These are phyloP conservation scores for Turnix velox DNA, from an alignment of 2,113 vertebrate species.

Conservation along the genomic window DNA sequence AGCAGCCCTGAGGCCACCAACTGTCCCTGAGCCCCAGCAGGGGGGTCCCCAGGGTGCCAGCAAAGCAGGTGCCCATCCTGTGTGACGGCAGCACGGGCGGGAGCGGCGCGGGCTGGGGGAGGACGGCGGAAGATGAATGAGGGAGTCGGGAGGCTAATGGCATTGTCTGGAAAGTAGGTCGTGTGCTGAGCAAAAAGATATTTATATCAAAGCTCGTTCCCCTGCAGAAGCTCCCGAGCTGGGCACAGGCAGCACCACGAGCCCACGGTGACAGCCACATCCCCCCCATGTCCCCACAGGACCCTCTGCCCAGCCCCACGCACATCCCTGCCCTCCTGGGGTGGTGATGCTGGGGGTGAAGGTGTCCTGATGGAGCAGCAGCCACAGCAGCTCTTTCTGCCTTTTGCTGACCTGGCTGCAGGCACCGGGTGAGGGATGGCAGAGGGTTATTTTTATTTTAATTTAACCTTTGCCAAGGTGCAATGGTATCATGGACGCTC, in stretches of 20 bases:
- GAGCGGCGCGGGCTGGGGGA: neutral
- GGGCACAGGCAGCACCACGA: constrained; percentile 1
- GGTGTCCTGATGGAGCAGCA: rapidly evolving
- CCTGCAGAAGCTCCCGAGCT: constrained; percentile 7
- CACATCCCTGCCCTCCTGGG: neutral
- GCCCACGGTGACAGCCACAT: rapidly evolving
- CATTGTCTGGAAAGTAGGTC: constrained; percentile 71
- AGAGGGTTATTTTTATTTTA: neutral
- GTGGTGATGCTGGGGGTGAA: neutral
- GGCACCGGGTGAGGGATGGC: rapidly evolving
- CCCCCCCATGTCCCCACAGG: neutral
- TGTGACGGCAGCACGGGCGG: rapidly evolving
- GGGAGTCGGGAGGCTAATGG: constrained; percentile 52
- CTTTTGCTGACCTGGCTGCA: neutral
- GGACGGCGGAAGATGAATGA: constrained; percentile 35
- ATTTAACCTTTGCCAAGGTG: neutral
- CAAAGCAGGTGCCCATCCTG: rapidly evolving
- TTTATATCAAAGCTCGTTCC: constrained; percentile 54
- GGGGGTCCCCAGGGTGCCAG: neutral
- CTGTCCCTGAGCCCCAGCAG: neutral
- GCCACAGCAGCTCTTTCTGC: rapidly evolving
- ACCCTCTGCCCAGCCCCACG: neutral
- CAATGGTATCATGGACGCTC: neutral
- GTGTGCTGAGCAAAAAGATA: constrained; percentile 58
- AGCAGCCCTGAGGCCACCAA: rapidly evolving